Evolutionary conservation across 2,888 invertebrate species (phyloP).

Genomic region (Hemithea aestivaria): DNA sequence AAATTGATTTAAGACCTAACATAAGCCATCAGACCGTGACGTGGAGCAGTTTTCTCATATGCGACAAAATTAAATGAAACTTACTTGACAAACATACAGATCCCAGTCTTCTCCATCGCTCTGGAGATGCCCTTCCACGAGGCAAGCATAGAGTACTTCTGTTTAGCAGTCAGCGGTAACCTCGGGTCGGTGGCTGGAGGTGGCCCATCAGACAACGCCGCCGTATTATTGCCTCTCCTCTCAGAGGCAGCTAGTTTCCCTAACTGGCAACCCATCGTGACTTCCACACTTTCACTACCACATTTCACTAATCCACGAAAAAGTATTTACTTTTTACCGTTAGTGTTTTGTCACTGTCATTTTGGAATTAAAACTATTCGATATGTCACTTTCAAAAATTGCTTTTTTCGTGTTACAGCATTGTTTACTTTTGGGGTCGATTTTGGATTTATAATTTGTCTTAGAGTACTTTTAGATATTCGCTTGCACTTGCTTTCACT

Average conservation of each 20-base stretch:
- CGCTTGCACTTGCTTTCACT: no score
- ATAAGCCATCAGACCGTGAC: no score
- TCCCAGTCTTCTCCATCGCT: constrained; percentile 92
- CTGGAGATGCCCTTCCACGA: constrained; percentile 95
- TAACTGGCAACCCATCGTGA: constrained; percentile 88
- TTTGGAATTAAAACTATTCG: background rate
- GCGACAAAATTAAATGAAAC: constrained; percentile 47
- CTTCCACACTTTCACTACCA: no score
- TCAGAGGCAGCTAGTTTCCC: constrained; percentile 84
- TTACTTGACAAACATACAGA: constrained; percentile 95
- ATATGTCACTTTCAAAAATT: background rate
- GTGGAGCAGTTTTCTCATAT: no score
- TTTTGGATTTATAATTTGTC: no score
- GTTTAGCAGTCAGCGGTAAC: constrained; percentile 89
- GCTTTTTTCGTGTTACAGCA: background rate
- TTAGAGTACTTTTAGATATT: no score
- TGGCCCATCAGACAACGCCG: constrained; percentile 74
- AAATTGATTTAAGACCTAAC: no score
- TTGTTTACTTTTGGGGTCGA: no score
- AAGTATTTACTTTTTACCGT: background rate
- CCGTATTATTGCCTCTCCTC: constrained; percentile 65
- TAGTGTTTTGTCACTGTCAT: constrained; percentile 10
- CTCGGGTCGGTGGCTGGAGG: constrained; percentile 87
- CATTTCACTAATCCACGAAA: constrained; percentile 15
- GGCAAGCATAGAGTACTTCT: constrained; percentile 92